Base-by-base conservation (phyloP, 1,140 invertebrate species). In the Philotrypesis tridentata region DNA sequence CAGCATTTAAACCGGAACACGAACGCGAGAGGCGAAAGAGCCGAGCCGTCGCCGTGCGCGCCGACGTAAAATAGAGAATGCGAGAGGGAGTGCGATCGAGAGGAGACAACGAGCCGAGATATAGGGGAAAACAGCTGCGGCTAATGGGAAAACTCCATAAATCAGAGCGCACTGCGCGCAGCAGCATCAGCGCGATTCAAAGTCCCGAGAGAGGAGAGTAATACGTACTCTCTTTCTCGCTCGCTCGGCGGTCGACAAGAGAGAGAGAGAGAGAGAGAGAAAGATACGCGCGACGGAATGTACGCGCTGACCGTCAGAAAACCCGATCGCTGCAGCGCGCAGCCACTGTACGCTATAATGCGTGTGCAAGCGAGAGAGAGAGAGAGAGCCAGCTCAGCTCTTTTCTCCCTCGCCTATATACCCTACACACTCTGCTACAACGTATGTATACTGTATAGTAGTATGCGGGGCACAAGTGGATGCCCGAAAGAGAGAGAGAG, bases 111-210 rank as follows among this genome's bases (percentile, higher is more conserved):
- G 29, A 33, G 74, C 29, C 67, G 67, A 70, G 67, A 70, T 14
- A 12, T 31, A 43, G 31, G 12, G 55, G 74, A 82, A 82, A 78
- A 78, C 75, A 82, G 74, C 80, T 82, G 75, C 33, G 68, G 76
- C 76, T 83, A 83, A 83, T 83, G 82, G 76, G 82, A 79, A 83
- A 83, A 83, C 60, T 68, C 76, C 82, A 83, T 83, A 83, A 83
- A 83, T 83, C 82, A 79, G 70, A 2, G 61, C 33, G 75, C 29
- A 0, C 27, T 4, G 33, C 21, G 48, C n/a, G n/a, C n/a, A n/a
- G n/a, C 48, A 55, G 48, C 48, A 55, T 12, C 48, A 55, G 67
- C 77, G 55, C 70, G 72, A 74, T 75, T 75, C 72, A 63, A 72
- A 73, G 31, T 79, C 23, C 25, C 60, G 29, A 29, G 65, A 80